Base-by-base conservation (phyloP, 2,797 vertebrate species). In the Ptychadena robeensis region DNA sequence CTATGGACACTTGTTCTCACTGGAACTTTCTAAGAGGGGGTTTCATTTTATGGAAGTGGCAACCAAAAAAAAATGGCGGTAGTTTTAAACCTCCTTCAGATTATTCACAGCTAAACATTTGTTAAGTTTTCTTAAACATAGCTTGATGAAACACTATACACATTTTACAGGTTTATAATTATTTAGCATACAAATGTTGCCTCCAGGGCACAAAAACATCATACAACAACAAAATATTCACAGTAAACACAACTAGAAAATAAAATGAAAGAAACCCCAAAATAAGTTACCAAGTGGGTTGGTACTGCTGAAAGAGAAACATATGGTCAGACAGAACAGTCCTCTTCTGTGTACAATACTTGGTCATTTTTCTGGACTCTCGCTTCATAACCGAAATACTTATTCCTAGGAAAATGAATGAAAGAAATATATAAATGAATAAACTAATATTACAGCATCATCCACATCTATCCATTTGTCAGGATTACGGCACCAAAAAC, bases 361-460 rank as follows among this genome's bases (percentile, higher is more conserved):
- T 25, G 2, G 30, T 40, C 25, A 70, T 66, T 66, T 65, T 38
- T 83, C 78, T 86, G 25, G 3, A 2, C 88, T 86, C 76, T 90
- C 87, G 14, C 70, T 88, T 82, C 70, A 83, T 14, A 80, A 88
- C 91, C 79, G 87, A 89, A 67, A 25, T 78, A 40, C 87, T 88
- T 83, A 90, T 81, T 91, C 93, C 94, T 94, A 90, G 87, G 86
- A 82, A 75, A 89, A 87, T 90, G 90, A 88, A 22, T 37, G 89
- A 86, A 77, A 73, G 87, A 87, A 15, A 73, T 34, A 34, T 30
- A 34, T 64, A 27, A 63, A n/a, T n/a, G n/a, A n/a, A n/a, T n/a
- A n/a, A n/a, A n/a, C n/a, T n/a, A n/a, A n/a, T n/a, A n/a, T n/a
- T n/a, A n/a, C n/a, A n/a, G n/a, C n/a, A n/a, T n/a, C n/a, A n/a